These are phyloP conservation scores for Agrotis clavis DNA, from an alignment of 2,888 invertebrate genomes.

Conservation along the genomic window DNA sequence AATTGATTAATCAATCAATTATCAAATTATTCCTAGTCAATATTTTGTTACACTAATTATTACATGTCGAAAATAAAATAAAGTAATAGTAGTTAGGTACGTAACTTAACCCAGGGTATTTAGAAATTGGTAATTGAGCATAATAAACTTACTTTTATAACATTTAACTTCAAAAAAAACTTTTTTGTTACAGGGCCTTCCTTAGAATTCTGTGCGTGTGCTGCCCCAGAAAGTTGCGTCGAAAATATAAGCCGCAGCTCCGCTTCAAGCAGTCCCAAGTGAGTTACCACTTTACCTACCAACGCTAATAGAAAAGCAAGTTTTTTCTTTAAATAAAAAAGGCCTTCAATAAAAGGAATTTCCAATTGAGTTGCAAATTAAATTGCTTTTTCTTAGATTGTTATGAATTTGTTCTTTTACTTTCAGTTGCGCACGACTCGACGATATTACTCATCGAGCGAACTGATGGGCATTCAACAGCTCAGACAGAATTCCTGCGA, in stretches of 20 bases:
- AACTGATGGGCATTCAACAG: constrained; percentile 93
- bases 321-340: constrained; percentile 46
- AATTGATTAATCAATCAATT: too few relatives aligned
- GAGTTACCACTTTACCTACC: constrained; percentile 47
- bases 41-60: too few relatives aligned
- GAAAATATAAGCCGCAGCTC: constrained; percentile 96
- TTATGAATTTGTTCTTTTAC: constrained; percentile 81
- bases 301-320: constrained; percentile 71
- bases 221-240: constrained; percentile 95
- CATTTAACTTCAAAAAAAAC: constrained; percentile 24
- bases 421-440: constrained; percentile 94
- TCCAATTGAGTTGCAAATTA: constrained; percentile 61
- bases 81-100: too few relatives aligned
- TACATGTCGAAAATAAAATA: too few relatives aligned
- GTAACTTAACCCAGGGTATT: too few relatives aligned
- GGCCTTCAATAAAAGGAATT: constrained; percentile 54
- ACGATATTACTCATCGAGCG: constrained; percentile 95
- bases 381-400: constrained; percentile 68
- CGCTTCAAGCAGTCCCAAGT: constrained; percentile 97
- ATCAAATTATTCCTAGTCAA: too few relatives aligned
- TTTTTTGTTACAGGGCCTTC: constrained; percentile 95
- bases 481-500: constrained; percentile 96
- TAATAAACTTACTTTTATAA: constrained; percentile 29
- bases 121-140: neutral
- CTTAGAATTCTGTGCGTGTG: constrained; percentile 97